phyloP scores from a whole-genome alignment of 2,797 vertebrate genomes.

The Anguilla megastoma region DNA sequence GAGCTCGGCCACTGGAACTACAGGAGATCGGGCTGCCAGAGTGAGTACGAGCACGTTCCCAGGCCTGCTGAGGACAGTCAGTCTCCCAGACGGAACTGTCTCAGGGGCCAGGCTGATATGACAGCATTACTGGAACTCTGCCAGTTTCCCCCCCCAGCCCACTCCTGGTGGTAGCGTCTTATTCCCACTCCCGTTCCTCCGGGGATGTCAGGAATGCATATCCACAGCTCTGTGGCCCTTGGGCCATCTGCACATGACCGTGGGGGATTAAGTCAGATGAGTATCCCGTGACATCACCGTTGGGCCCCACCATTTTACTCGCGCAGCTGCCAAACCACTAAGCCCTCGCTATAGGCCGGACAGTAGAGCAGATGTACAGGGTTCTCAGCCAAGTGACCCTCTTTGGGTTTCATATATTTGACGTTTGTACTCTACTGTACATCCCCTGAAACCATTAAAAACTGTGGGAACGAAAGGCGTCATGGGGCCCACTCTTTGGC shows the following conservation, averaged over 20 bases:
- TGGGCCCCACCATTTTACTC: conserved; percentile 17
- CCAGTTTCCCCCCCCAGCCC: conserved; percentile 42
- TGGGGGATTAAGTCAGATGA: conserved; percentile 39
- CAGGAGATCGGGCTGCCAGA: conserved; percentile 71
- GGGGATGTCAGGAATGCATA: conserved; percentile 55
- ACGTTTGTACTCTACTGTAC: conserved; percentile 35
- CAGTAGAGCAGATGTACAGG: conserved; percentile 55
- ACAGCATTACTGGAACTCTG: not conserved
- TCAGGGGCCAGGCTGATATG: not conserved
- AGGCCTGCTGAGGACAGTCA: not conserved
- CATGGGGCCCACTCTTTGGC: not conserved
- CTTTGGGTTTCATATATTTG: conserved; percentile 36
- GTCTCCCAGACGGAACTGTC: not conserved
- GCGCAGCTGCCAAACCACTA: conserved; percentile 51
- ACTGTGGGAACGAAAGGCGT: not conserved
- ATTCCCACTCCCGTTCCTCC: conserved; percentile 56
- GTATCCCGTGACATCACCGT: conserved; percentile 54
- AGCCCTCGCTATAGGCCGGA: conserved; percentile 42
- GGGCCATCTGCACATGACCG: conserved; percentile 40
- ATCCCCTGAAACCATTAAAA: conserved; percentile 27
- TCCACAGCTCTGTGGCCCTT: conserved; percentile 39
- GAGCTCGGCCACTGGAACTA: conserved; percentile 78
- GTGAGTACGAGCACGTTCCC: conserved; percentile 60
- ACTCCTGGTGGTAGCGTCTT: conserved; percentile 1
- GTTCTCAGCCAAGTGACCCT: conserved; percentile 45